Conservation (phyloP, 2,113 vertebrate genomes). For the Tinamus guttatus region DNA sequence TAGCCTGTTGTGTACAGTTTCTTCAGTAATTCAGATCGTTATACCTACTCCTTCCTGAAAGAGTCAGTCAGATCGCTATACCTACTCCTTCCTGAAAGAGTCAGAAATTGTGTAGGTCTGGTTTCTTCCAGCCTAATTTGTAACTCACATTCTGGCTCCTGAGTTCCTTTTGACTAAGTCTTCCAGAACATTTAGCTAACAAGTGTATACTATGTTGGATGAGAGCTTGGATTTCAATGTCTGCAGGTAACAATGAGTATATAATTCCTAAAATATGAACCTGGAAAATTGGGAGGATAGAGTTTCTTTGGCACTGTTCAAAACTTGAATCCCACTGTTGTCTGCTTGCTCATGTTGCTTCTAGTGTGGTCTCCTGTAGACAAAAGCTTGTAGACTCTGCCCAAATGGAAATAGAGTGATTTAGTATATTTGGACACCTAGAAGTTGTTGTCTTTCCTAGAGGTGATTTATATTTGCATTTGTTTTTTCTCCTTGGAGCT, state of each 20-base stretch:
- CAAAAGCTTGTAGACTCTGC: constrained; percentile 2
- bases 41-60: neutral
- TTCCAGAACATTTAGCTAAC: neutral
- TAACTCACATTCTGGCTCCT: neutral
- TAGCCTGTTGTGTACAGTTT: neutral
- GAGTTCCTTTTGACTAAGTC: neutral
- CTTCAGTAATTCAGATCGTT: neutral
- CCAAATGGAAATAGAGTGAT: neutral
- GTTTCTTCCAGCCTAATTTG: neutral
- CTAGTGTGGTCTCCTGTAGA: neutral
- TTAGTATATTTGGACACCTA: constrained; percentile 18
- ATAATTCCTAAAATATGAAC: neutral
- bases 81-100: neutral
- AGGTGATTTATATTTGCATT: constrained; percentile 42
- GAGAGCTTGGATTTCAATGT: neutral
- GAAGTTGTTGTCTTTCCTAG: constrained; percentile 16
- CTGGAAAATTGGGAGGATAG: neutral
- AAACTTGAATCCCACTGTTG: neutral
- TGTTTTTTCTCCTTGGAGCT: constrained; percentile 36
- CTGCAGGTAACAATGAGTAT: neutral
- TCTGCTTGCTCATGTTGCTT: neutral
- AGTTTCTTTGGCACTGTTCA: neutral
- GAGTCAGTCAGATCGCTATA: neutral
- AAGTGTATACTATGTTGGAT: neutral
- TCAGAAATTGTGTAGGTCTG: neutral